Percentiles rank a stretch among this genome's conserved stretches.
phyloP scores from a whole-genome alignment of 2,797 vertebrate species.

The Huso huso region DNA sequence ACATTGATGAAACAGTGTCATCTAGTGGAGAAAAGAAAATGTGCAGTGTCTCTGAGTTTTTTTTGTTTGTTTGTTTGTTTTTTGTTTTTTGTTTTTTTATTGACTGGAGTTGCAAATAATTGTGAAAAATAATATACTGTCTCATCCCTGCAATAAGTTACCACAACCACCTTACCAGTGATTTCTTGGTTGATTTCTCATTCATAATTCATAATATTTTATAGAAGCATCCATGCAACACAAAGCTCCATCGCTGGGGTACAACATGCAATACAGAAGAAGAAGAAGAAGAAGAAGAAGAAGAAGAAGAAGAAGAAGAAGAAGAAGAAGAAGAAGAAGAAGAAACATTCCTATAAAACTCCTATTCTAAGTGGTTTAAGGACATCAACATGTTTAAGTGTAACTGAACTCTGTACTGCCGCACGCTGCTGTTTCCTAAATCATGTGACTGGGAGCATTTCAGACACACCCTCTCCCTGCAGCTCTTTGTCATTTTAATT shows the following conservation, averaged over 20 bases:
- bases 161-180: too few species aligned
- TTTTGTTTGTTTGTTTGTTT: not conserved
- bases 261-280: not conserved
- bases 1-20: too few species aligned
- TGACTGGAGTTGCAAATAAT: too few species aligned
- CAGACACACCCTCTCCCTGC: constrained; percentile 23
- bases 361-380: constrained; percentile 35
- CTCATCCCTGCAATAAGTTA: too few species aligned
- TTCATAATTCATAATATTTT: not conserved
- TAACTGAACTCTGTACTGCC: constrained; percentile 42
- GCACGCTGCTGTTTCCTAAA: constrained; percentile 40
- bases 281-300: not conserved
- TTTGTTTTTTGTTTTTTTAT: not conserved
- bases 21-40: too few species aligned
- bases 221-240: not conserved
- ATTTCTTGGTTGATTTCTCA: too few species aligned
- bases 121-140: too few species aligned
- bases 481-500: constrained; percentile 51
- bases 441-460: constrained; percentile 34
- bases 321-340: not conserved
- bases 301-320: too few species aligned
- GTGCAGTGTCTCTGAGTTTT: not conserved
- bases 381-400: constrained; percentile 20
- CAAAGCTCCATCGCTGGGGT: not conserved
- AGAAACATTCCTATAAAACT: constrained; percentile 28